Base-by-base conservation (phyloP, 2,888 invertebrate species). In the Volucella bombylans region DNA sequence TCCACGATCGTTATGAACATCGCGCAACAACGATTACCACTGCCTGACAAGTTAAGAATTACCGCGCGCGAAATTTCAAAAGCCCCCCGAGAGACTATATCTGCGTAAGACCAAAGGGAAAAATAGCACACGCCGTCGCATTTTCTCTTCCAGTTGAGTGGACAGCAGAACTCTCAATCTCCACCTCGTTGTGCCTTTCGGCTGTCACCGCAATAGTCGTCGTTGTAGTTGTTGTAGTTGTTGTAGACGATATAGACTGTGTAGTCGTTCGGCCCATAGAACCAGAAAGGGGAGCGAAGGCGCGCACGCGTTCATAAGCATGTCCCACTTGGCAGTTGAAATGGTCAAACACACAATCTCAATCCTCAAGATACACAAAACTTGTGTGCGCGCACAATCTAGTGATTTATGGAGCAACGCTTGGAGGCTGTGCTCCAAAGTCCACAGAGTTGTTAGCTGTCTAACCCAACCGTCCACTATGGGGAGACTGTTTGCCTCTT, bases 381-480 rank as follows among this genome's bases (percentile, higher is more conserved):
- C 39, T n/a, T 39, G 47, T 55, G 59, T 69, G 41, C 43, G 52
- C 31, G 65, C 54, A 39, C 72, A 74, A 69, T 81, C 72, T 18
- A 77, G 72, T 85, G 85, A 85, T 85, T 85, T 85, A 85, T 85
- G 72, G 41, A 68, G 72, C 81, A 81, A 64, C 55, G 81, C 85
- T 81, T 68, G 77, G 72, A 85, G 85, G 85, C 81, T 81, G 85
- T 69, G 55, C 76, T 74, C 64, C 74, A 74, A 80, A 80, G 65
- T 79, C 61, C 80, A 31, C 31, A 72, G 73, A 50, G 43, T 67
- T 71, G 49, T 61, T 18, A 10, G 43, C 12, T 10, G 15, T 9
- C 54, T 68, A 50, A 39, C 15, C n/a, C 9, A 55, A 68, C 15
- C 43, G 15, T 52, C 12, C 43, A 39, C 15, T 31, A 31, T 31